Conservation (phyloP, 2,113 vertebrate genomes). For the Vicugna pacos region DNA sequence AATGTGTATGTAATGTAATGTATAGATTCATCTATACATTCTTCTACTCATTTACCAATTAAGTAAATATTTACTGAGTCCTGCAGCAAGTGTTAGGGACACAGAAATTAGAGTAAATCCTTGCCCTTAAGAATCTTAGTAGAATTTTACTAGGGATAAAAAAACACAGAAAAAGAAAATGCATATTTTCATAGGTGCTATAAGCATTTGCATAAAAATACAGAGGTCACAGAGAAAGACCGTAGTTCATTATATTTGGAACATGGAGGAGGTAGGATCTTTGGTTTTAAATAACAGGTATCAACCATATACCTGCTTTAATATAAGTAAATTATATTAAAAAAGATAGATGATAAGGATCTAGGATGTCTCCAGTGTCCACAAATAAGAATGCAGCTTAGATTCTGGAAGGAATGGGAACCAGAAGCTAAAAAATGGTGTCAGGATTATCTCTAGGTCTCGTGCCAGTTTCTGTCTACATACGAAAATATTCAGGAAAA, state of each 20-base stretch:
- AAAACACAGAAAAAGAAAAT: neutral
- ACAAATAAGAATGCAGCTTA: neutral
- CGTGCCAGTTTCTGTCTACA: neutral
- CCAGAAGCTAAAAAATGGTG: neutral
- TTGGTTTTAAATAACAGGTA: neutral
- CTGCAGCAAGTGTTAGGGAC: neutral
- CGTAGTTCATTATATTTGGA: neutral
- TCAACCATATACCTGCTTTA: neutral
- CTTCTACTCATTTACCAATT: neutral
- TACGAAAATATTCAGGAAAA: neutral
- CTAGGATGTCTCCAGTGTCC: neutral
- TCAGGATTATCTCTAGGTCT: neutral
- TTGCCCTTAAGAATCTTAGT: neutral
- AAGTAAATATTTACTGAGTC: neutral
- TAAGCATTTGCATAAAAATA: neutral
- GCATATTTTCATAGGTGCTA: neutral
- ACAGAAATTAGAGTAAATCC: neutral
- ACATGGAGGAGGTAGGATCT: neutral
- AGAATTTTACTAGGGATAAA: neutral
- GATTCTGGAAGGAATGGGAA: neutral
- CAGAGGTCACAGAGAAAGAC: neutral
- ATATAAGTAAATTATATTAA: no score
- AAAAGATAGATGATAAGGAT: neutral
- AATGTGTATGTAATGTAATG: no score
- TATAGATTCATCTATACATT: neutral